Evolutionary conservation across 2,888 invertebrate species (phyloP), one percentile per base, ranked within the genome.

Genomic region (Pinctada fucata): DNA sequence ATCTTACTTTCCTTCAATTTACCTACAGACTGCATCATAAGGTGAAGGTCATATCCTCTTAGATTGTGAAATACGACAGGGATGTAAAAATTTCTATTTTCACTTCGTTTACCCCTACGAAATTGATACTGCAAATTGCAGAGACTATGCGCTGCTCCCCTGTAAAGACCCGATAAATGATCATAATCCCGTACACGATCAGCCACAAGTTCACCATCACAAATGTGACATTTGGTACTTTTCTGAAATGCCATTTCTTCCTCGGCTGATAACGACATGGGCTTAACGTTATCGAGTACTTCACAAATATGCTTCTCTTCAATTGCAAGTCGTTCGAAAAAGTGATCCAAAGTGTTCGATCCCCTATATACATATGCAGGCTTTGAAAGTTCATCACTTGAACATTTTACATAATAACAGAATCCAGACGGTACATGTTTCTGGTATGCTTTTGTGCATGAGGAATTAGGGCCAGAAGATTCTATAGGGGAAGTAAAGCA

Each of bases 11-110:
- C 64, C 68, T 76, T 79, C 45, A 64, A 78, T 67, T 64, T 52
- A 10, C 79, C 78, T 2, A 74, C 76, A 3, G 80, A 68, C 72
- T 78, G 64, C 80, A 82, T 83, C 47, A 82, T n/a, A n/a, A 78
- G 71, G 63, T 81, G 81, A n/a, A 72, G 58, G 65, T 83, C 83
- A 65, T 82, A 83, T 2, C 80, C 80, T 1, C 80, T 51, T 16
- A 81, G 70, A 58, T 83, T 83, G 64, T 83, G 83, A 68, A 83
- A 82, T 13, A 82, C 72, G 0, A 82, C 83, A 1, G 79, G 83
- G 13, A 80, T 77, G 45, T 49, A 72, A 10, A 72, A 58, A 16
- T 31, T 72, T 16, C 58, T 58, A 6, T 47, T 58, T 13, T 58
- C 52, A 5, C 58, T 58, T 6, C 31, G 52, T 45, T 72, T 16